phyloP scores from a whole-genome alignment of 2,113 vertebrate genomes.

The Miniopterus natalensis region DNA sequence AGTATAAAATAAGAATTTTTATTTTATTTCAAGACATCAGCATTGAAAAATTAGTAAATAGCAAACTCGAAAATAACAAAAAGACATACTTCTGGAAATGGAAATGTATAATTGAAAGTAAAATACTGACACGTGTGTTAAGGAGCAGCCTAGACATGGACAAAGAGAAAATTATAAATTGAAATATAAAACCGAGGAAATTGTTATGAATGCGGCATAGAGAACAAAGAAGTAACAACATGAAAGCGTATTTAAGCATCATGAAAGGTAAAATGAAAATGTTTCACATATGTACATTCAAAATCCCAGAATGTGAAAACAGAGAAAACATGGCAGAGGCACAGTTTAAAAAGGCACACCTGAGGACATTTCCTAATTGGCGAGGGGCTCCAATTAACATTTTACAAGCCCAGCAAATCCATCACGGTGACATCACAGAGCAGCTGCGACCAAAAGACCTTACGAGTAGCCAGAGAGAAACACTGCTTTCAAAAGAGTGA shows the following conservation, averaged over 20 bases:
- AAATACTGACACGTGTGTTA: background rate
- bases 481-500: background rate
- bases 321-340: background rate
- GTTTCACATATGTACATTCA: background rate
- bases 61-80: background rate
- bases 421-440: background rate
- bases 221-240: background rate
- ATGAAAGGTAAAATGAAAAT: background rate
- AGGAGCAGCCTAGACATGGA: background rate
- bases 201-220: background rate
- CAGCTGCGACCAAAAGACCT: background rate
- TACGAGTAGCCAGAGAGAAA: background rate
- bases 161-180: background rate
- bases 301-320: background rate
- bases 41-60: background rate
- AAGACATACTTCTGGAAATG: background rate
- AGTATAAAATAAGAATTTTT: background rate
- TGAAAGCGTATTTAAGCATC: background rate
- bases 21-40: background rate
- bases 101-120: background rate
- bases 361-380: background rate
- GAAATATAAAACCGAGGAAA: background rate
- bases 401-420: background rate
- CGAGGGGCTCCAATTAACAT: background rate
- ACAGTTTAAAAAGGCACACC: background rate